Evolutionary conservation across 2,888 invertebrate species (phyloP), one percentile per base, ranked within the genome.

Genomic region (Lobophora halterata): DNA sequence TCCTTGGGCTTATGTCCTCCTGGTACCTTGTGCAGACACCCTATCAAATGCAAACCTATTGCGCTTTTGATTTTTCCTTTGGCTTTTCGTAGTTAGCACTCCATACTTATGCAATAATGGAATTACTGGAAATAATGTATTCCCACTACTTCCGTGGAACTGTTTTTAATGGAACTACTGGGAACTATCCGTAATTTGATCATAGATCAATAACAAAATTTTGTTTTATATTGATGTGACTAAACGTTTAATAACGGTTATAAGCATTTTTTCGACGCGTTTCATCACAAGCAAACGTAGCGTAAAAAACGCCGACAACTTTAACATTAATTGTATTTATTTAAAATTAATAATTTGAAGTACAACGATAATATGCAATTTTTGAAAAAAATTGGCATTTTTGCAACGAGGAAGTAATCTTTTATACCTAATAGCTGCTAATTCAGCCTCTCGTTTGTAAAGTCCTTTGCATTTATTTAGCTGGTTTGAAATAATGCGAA

Each of bases 251-350:
- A n/a, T 11, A 30, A 29, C 13, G 34, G 34, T 27, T 6, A 20
- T 10, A 36, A 23, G 31, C 40, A 41, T 46, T 53, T 50, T 53
- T 53, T 50, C 53, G 53, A 53, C 53, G 53, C 50, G 53, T 53
- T 53, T 53, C 37, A 35, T 10, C 27, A 20, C 16, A 43, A 26
- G 42, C 18, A 47, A 53, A 53, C 53, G 50, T 42, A 53, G 53
- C 53, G 53, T 53, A 49, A 53, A 48, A 36, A 46, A 36, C 46
- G 50, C 40, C 19, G 3, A 17, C n/a, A 37, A 26, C 28, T 29
- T 32, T 32, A 36, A 42, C 32, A 14, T 32, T 24, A 8, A 11
- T 5, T 44, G 16, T 36, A 40, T 32, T 25, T 45, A 40, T 40
- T 35, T 40, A 28, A 32, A 36, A 35, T 23, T 44, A 44, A 44